A percentile compares a stretch with the other conserved stretches of the same genome.
phyloP scores from a whole-genome alignment of 64 coral and sea anemone genomes.

The Actinia tenebrosa region DNA sequence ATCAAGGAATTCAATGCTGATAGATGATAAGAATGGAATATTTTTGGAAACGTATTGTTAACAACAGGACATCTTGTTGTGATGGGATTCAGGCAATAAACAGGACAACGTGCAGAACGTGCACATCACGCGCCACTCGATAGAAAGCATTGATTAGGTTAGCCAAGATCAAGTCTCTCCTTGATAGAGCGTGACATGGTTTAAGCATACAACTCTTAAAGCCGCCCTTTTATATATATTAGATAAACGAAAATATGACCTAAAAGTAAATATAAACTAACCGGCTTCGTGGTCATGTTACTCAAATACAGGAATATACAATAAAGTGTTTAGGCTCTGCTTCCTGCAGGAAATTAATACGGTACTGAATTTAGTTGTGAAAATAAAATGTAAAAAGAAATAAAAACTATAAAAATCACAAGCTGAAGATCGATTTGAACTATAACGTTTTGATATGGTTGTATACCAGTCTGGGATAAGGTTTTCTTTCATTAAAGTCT shows the following conservation, averaged over 20 bases:
- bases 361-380: no score
- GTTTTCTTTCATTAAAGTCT: no score
- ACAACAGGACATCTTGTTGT: background rate
- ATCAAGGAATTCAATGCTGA: background rate
- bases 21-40: background rate
- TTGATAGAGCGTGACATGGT: background rate
- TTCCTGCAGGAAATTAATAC: no score
- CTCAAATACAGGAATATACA: background rate
- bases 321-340: no score
- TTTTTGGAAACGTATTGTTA: background rate
- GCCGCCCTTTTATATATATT: background rate
- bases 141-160: background rate
- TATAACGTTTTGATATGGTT: no score
- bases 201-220: background rate
- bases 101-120: background rate
- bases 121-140: background rate
- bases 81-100: background rate
- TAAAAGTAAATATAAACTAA: background rate
- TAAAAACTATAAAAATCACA: no score
- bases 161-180: background rate
- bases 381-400: no score
- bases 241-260: slow-evolving; percentile 4
- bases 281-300: background rate
- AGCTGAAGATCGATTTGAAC: no score
- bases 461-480: no score